Evolutionary conservation across 2,113 vertebrate genomes (phyloP), one percentile per base, ranked within the genome.

Genomic region (Hiodon tergisus): DNA sequence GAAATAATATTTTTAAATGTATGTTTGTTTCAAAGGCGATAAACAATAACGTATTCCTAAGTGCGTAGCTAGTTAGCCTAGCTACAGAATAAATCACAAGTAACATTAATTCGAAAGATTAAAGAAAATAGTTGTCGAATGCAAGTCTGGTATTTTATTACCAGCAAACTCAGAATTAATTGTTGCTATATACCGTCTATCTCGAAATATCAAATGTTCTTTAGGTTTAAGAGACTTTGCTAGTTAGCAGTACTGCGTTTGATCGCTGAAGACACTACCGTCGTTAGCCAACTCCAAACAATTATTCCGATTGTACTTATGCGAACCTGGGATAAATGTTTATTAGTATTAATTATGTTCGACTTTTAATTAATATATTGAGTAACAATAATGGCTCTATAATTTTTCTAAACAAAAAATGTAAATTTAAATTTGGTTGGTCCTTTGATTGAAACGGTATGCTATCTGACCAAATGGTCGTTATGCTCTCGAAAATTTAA

Each of bases 401-500:
- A 13, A 53, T 9, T 71, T 77, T 53, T 47, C 6, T 70, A 48
- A 54, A 59, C 47, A 70, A 70, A 58, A 69, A 65, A 68, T 74
- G 71, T 69, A 48, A 65, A 51, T 62, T 74, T 11, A 61, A 50
- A 71, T 80, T 47, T 74, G 74, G 60, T 53, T 69, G 71, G 46
- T 70, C 67, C 76, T 62, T 51, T 72, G 76, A 58, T 77, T 75
- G 31, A 76, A 73, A 78, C 73, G 79, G 47, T 77, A 79, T n/a
- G 77, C 67, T 74, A 58, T 75, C 79, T 78, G 76, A 76, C 77
- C 50, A 55, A 76, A 69, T 73, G 76, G 65, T 70, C 50, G 76
- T 73, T 79, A 76, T 81, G 76, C 66, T 53, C 67, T 73, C 71
- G 79, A 74, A 70, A 83, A 66, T 46, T 10, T 53, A 75, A 76